phyloP scores from a whole-genome alignment of 2,113 vertebrate genomes.

The Solea senegalensis region DNA sequence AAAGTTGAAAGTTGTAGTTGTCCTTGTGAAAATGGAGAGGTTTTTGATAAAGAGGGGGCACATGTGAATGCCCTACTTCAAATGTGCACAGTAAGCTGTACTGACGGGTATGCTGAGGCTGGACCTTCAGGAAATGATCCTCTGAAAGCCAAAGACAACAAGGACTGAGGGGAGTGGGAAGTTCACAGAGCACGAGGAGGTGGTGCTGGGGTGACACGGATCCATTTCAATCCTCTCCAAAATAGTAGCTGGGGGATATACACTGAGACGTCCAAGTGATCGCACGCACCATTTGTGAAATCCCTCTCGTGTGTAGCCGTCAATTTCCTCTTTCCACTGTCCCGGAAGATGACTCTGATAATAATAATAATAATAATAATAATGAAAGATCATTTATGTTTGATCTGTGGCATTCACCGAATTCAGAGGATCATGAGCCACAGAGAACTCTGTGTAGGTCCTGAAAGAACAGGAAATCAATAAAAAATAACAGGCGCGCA shows the following conservation, averaged over 20 bases:
- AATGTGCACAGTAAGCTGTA: slow-evolving; percentile 63
- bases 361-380: neutral
- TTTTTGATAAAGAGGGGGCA: slow-evolving; percentile 20
- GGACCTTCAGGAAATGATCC: slow-evolving; percentile 69
- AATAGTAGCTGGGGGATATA: slow-evolving; percentile 58
- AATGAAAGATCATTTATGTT: neutral
- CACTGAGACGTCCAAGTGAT: slow-evolving; percentile 45
- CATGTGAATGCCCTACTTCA: slow-evolving; percentile 54
- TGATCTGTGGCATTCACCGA: slow-evolving; percentile 55
- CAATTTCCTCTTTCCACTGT: slow-evolving; percentile 64
- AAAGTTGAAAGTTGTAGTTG: no score
- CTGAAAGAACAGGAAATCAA: slow-evolving; percentile 1
- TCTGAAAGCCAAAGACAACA: slow-evolving; percentile 75
- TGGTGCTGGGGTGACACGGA: slow-evolving; percentile 20
- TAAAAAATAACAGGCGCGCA: neutral
- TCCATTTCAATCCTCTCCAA: slow-evolving; percentile 60
- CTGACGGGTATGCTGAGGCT: slow-evolving; percentile 44
- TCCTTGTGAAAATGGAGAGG: no score
- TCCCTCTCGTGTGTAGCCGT: slow-evolving; percentile 32
- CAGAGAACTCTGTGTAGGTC: slow-evolving; percentile 33
- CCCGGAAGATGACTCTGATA: slow-evolving; percentile 9
- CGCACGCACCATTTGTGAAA: slow-evolving; percentile 31
- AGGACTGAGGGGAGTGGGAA: slow-evolving; percentile 52
- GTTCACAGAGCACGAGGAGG: slow-evolving; percentile 32
- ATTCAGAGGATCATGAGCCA: slow-evolving; percentile 34